Evolutionary conservation across 1,140 invertebrate genomes (phyloP), one percentile per base, ranked within the genome.

Genomic region (Dendrolimus kikuchii): DNA sequence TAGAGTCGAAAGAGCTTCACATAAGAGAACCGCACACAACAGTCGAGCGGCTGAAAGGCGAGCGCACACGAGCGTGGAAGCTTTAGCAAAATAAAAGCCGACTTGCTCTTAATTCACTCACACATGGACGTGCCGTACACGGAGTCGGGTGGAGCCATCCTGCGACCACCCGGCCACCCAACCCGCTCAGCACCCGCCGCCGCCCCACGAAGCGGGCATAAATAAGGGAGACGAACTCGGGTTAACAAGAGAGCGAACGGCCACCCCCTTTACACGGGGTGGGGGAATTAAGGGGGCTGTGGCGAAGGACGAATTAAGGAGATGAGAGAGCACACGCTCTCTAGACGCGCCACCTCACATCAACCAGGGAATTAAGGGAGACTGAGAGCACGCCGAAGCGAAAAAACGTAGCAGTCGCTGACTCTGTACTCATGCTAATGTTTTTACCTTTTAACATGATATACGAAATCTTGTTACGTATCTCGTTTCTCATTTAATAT

Each of bases 271-370:
- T 62, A 58, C 60, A 65, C 60, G 71, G 66, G 66, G 55, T 66
- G 71, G 74, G 76, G 70, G 77, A 74, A 74, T 71, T 66, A 71
- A 76, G 81, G 81, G 83, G 80, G 81, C 66, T 78, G 76, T 69
- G 81, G 81, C 80, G 83, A 86, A 84, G 83, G 83, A 86, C 83
- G 83, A 86, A 84, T 86, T 86, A 86, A 86, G 81, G 83, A 86
- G 81, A 84, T 84, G 81, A 84, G 81, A 82, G 81, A 86, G 80
- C 78, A 83, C 78, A 81, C 77, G 80, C 75, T 84, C 82, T 80
- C 74, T 74, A 84, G 79, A 76, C 74, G 69, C 66, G 75, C 76
- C 77, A 81, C 71, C 76, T 79, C 77, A 63, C 68, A 59, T 10
- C 42, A 40, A 8, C 37, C 42, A 51, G 71, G 71, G 77, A 77